Evolutionary conservation across 2,113 vertebrate genomes (phyloP), one percentile per base, ranked within the genome.

Genomic region (Oncorhynchus gorbuscha): DNA sequence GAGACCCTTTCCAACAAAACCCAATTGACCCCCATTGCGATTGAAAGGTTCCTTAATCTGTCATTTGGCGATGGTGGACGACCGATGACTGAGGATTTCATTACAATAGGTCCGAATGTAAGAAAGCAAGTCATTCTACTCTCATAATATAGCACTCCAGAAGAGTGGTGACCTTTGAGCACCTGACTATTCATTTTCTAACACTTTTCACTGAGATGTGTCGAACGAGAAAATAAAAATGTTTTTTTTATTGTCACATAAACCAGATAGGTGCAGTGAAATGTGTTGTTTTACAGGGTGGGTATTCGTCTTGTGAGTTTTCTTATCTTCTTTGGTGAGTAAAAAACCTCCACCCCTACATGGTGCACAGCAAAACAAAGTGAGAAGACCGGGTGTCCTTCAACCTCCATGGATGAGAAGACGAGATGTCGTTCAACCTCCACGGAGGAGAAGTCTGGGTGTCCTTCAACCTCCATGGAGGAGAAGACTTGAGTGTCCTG

Each of bases 81-180:
- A 72, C 79, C 62, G 65, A 80, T 71, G 87, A 14, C 14, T 79
- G 84, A 74, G 71, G 73, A 84, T 89, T 89, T 86, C 87, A 91
- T 92, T 89, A 89, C 88, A 91, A 91, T 88, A 84, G 85, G 77
- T 89, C 81, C 85, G 89, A 91, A 89, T 90, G 88, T 86, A 87
- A 84, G 83, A 83, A 90, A 91, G 91, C 90, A 91, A 92, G 91
- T 91, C 91, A 88, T 89, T 72, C 79, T 18, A 72, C 81, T 81
- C 79, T 71, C 74, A 86, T 88, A 90, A 90, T 90, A 86, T 86
- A 89, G 30, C 86, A 87, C 85, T 89, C 73, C 81, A 82, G 86
- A 86, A 88, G 85, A 81, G 86, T 76, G 84, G 78, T 91, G 91
- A 92, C 91, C 89, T 92, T 45, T 89, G 79, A 73, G n/a, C 75